Conservation (phyloP, 2,888 invertebrate genomes). For the Diploptera punctata region DNA sequence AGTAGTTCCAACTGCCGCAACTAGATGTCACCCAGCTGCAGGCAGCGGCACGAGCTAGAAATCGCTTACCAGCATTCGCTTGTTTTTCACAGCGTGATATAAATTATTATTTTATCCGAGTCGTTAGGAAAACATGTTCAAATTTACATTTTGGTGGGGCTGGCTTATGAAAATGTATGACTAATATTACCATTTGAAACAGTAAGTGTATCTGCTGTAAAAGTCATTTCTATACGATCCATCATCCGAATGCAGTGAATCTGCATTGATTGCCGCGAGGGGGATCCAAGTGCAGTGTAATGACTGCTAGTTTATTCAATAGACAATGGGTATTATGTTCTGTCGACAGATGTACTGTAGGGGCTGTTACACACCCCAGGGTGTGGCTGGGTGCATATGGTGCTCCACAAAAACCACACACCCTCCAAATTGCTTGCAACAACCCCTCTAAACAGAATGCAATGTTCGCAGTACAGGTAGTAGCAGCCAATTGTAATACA, state of each 20-base stretch:
- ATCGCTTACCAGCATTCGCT: neutral
- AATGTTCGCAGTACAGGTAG: neutral
- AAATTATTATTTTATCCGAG: slow-evolving; percentile 21
- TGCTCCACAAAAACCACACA: slow-evolving; percentile 16
- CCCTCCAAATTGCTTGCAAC: neutral
- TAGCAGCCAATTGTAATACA: neutral
- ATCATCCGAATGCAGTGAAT: slow-evolving; percentile 14
- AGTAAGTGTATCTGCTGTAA: slow-evolving; percentile 20
- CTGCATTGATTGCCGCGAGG: slow-evolving; percentile 16
- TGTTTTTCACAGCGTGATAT: slow-evolving; percentile 2
- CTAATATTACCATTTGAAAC: slow-evolving; percentile 24
- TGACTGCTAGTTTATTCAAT: slow-evolving; percentile 27
- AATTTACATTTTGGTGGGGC: slow-evolving; percentile 25
- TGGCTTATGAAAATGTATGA: slow-evolving; percentile 28
- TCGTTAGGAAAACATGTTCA: slow-evolving; percentile 21
- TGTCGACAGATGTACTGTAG: slow-evolving; percentile 16
- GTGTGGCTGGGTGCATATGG: slow-evolving; percentile 18
- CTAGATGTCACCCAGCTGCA: slow-evolving; percentile 1
- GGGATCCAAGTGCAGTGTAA: slow-evolving; percentile 5
- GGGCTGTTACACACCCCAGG: neutral
- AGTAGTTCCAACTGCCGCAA: neutral
- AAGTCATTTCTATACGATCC: slow-evolving; percentile 20
- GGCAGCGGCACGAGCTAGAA: neutral
- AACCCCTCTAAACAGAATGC: neutral
- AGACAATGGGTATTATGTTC: slow-evolving; percentile 27